Percentiles rank a stretch among this genome's conserved stretches.
Evolutionary conservation across 2,888 invertebrate species (phyloP).

Genomic region (Sphaeridia pumilis): DNA sequence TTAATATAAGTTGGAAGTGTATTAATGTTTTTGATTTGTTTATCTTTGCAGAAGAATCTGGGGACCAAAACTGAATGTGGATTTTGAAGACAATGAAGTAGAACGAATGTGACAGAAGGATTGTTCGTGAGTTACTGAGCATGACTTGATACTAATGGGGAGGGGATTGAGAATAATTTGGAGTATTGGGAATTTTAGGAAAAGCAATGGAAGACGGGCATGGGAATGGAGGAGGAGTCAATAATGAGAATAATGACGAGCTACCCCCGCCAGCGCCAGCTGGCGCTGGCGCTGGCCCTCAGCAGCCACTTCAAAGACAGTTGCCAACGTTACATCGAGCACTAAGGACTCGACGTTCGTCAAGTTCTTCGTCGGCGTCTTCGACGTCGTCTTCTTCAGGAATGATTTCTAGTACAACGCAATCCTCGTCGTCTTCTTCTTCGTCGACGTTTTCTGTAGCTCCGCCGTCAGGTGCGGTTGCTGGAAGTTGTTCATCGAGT

Average conservation of each 20-base stretch:
- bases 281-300: too few species aligned
- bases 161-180: not conserved
- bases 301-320: not conserved
- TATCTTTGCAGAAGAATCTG: too few species aligned
- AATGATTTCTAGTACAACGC: slow-evolving; percentile 35
- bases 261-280: not conserved
- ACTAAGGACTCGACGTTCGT: slow-evolving; percentile 28
- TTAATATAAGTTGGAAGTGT: too few species aligned
- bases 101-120: too few species aligned
- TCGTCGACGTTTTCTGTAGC: slow-evolving; percentile 12
- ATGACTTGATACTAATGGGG: too few species aligned
- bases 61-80: not conserved
- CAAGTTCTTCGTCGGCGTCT: slow-evolving; percentile 17
- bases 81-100: not conserved
- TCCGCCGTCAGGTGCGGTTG: not conserved
- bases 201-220: not conserved
- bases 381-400: not conserved
- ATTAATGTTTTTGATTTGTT: too few species aligned
- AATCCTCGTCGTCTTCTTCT: slow-evolving; percentile 24
- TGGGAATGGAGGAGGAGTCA: too few species aligned
- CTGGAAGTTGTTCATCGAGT: slow-evolving; percentile 18
- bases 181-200: not conserved
- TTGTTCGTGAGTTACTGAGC: too few species aligned
- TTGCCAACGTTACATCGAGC: not conserved
- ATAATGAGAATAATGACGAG: not conserved